Conservation (phyloP, 2,888 invertebrate species). For the Pollenia angustigena region DNA sequence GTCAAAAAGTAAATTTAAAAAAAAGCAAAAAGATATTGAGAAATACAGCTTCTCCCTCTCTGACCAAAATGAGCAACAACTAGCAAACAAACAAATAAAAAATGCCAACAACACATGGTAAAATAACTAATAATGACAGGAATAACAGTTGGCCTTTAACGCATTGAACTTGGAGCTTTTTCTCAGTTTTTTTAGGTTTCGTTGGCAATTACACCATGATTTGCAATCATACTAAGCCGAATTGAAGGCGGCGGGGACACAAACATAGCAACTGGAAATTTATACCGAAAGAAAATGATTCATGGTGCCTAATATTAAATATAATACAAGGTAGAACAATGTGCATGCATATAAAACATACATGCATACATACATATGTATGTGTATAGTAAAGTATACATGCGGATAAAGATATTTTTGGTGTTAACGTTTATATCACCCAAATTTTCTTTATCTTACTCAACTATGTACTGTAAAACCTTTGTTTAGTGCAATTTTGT, state of each 20-base stretch:
- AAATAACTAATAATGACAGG: conserved; percentile 8
- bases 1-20: background rate
- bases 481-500: background rate
- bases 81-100: conserved; percentile 3
- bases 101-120: background rate
- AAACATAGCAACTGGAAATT: conserved; percentile 16
- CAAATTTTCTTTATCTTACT: background rate
- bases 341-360: conserved; percentile 5
- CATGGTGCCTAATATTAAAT: conserved; percentile 44
- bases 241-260: background rate
- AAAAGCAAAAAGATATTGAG: background rate
- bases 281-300: conserved; percentile 35
- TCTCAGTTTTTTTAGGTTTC: background rate
- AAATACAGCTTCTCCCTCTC: background rate
- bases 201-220: conserved; percentile 58
- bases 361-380: background rate
- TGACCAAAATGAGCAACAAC: background rate
- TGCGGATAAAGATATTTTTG: conserved; percentile 27
- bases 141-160: conserved; percentile 30
- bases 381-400: conserved; percentile 15
- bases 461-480: no score
- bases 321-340: conserved; percentile 7
- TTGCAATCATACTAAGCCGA: conserved; percentile 24
- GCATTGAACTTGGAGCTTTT: conserved; percentile 33
- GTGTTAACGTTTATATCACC: background rate